Base-by-base conservation (phyloP, 1,140 invertebrate genomes). In the Nixonia krombeini region DNA sequence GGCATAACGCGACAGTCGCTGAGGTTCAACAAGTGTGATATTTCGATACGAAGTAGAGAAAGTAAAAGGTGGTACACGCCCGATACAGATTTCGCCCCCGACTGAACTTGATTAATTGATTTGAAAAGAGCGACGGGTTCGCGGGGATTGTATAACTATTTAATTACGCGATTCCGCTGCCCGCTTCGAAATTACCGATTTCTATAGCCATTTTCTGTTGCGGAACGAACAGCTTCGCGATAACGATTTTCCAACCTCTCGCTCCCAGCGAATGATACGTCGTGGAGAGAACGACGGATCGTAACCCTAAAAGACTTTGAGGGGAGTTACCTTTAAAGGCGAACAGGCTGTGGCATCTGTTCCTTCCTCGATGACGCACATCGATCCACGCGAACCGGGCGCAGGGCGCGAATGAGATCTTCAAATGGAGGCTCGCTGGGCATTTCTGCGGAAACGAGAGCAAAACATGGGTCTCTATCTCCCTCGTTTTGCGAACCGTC, bases 241-340 rank as follows among this genome's bases (percentile, higher is more conserved):
- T n/a, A n/a, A n/a, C n/a, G n/a, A n/a, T n/a, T n/a, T n/a, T n/a
- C n/a, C n/a, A n/a, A n/a, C n/a, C n/a, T n/a, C n/a, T n/a, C 49
- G 29, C 44, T 45, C n/a, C 15, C n/a, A n/a, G 26, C 65, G 47
- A 61, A 57, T 55, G 57, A 47, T n/a, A n/a, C n/a, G n/a, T n/a
- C n/a, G n/a, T n/a, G n/a, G 47, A 68, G 57, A 58, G 53, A 68
- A 68, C 41, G 58, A 68, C 57, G 58, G 58, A 47, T 13, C 53
- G 44, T 57, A 68, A 68, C 65, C 65, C 65, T 68, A 68, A 58
- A 68, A 53, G 65, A 57, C 47, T n/a, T 57, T 57, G 62, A 68
- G 57, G 65, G 52, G 53, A 62, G 52, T 62, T 58, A 37, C 65
- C 57, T 62, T 62, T 53, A 68, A 47, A 52, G 52, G 65, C 45